Base-by-base conservation (phyloP, 2,113 vertebrate species). In the Gobio gobio region DNA sequence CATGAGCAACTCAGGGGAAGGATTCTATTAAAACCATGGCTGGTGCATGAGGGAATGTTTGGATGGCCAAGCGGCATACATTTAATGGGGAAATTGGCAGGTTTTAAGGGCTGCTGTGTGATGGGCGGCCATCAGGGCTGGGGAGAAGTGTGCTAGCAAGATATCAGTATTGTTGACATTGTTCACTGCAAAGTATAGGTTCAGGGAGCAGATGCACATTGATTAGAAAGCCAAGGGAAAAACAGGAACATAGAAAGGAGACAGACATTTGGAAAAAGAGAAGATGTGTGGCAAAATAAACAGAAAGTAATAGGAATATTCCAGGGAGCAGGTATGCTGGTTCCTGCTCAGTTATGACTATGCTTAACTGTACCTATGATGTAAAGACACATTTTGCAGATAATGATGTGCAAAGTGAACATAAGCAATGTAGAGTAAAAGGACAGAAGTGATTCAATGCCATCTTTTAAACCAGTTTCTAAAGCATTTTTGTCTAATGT, bases 131-230 rank as follows among this genome's bases (percentile, higher is more conserved):
- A 75, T 75, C 75, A 66, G 22, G 72, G 45, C 10, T 61, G 56
- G 18, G 59, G 29, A 84, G 10, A 26, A 3, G 40, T 78, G 59
- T 83, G 29, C 36, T 64, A 61, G 22, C 70, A 24, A 73, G 70
- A 14, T 47, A 47, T 73, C 40, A 73, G 5, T 13, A 12, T n/a
- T 82, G 61, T 61, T 58, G 49, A 36, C 43, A 78, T 56, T 45
- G 59, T 59, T 79, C 29, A 47, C 47, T 13, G 73, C 33, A 72
- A 86, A 56, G 56, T 73, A 40, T 40, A 86, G 78, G 13, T 68
- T 29, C 5, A 68, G 75, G 68, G 36, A 77, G 47, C 75, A 88
- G 66, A 87, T 76, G 73, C 26, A 59, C 33, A 7, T 29, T 88
- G 56, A 84, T 84, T 83, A 64, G 73, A 20, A 45, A 63, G 66